A percentile compares a stretch with the other conserved stretches of the same genome.
Evolutionary conservation across 2,888 invertebrate species (phyloP).

Genomic region (Scrobipalpa atriplicella): DNA sequence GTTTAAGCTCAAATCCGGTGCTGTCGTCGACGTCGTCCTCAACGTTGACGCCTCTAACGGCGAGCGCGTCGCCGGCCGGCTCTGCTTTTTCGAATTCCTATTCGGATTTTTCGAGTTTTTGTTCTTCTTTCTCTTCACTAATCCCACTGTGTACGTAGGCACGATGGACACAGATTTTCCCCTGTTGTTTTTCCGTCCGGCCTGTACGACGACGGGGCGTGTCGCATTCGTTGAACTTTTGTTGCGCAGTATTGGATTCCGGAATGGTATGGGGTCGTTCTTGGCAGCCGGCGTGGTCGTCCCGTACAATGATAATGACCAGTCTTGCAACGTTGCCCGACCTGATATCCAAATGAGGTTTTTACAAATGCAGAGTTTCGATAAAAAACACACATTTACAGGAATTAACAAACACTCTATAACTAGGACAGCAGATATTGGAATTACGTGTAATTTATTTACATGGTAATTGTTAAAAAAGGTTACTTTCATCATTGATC

Average conservation of each 20-base stretch:
- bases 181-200: conserved; percentile 69
- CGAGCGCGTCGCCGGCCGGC: conserved; percentile 78
- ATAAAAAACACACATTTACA: neutral
- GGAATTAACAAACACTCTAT: neutral
- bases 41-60: conserved; percentile 79
- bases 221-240: conserved; percentile 66
- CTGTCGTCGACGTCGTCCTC: conserved; percentile 53
- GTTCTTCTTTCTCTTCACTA: conserved; percentile 80
- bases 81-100: conserved; percentile 76
- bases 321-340: conserved; percentile 94
- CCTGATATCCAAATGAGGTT: conserved; percentile 72
- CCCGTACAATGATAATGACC: conserved; percentile 97
- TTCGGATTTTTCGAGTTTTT: conserved; percentile 82
- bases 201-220: conserved; percentile 70
- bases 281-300: conserved; percentile 86
- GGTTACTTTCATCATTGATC: neutral
- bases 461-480: neutral
- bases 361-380: conserved; percentile 24
- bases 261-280: conserved; percentile 83
- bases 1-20: conserved; percentile 71
- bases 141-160: conserved; percentile 73
- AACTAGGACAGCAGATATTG: too few relatives aligned
- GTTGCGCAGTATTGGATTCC: conserved; percentile 71
- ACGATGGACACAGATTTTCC: conserved; percentile 67
- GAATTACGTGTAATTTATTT: neutral